Evolutionary conservation across 1,140 invertebrate genomes (phyloP).

Genomic region (Drosophila malerkotliana): DNA sequence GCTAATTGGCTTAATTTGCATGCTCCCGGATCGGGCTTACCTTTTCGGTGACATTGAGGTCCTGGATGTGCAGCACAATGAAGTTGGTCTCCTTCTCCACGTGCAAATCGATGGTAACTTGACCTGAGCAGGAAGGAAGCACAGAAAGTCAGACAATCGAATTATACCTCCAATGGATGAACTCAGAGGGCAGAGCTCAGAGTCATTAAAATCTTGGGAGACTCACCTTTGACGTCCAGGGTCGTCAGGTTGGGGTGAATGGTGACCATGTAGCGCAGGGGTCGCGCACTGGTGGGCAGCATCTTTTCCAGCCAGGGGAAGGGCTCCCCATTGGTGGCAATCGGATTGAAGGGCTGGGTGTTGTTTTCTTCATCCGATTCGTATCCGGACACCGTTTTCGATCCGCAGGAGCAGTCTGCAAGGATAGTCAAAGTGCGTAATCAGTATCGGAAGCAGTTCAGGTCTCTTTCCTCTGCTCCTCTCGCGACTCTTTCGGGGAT

Average conservation of each 20-base stretch:
- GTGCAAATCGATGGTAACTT: constrained; percentile 93
- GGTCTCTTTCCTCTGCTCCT: constrained; percentile 10
- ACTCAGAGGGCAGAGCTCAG: background rate
- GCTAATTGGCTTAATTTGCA: constrained; percentile 49
- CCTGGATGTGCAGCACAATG: constrained; percentile 95
- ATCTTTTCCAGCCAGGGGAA: constrained; percentile 96
- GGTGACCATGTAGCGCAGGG: constrained; percentile 93
- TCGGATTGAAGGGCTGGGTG: constrained; percentile 86
- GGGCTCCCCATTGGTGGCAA: constrained; percentile 90
- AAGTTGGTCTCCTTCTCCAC: constrained; percentile 93
- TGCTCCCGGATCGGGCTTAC: constrained; percentile 83
- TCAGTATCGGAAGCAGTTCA: constrained; percentile 17
- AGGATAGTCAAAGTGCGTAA: constrained; percentile 47
- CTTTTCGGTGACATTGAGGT: constrained; percentile 94
- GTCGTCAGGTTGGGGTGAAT: constrained; percentile 97
- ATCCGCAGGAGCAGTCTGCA: constrained; percentile 89
- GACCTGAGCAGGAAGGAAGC: constrained; percentile 85
- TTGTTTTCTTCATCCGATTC: constrained; percentile 87
- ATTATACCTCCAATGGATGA: constrained; percentile 32
- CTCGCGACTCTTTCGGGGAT: constrained; percentile 39
- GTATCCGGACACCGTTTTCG: constrained; percentile 87
- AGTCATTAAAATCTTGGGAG: background rate
- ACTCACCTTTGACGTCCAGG: constrained; percentile 91
- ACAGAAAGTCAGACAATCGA: constrained; percentile 38
- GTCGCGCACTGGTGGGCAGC: constrained; percentile 91